These are phyloP conservation scores for Silurus lanzhouensis DNA, from an alignment of 2,797 vertebrate genomes.

Conservation along the genomic window DNA sequence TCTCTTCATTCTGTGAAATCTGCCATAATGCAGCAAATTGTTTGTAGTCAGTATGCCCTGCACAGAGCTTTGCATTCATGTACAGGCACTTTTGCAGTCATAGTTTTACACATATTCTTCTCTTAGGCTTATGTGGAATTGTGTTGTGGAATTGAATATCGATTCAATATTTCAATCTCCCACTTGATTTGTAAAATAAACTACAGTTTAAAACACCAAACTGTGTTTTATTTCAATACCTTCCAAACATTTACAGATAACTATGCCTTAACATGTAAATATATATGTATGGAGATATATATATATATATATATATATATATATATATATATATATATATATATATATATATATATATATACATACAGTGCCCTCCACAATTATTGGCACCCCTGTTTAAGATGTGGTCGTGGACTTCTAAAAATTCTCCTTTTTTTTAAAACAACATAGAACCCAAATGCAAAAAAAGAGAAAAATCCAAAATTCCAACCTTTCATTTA, in stretches of 20 bases:
- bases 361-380: too few relatives aligned
- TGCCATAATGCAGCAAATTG: constrained; percentile 44
- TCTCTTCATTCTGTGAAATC: constrained; percentile 48
- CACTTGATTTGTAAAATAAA: not conserved
- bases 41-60: constrained; percentile 30
- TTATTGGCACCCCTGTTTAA: too few relatives aligned
- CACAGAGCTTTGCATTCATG: constrained; percentile 22
- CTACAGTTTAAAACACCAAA: not conserved
- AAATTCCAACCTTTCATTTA: too few relatives aligned
- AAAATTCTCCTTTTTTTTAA: too few relatives aligned
- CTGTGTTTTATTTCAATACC: constrained; percentile 25
- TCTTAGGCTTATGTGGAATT: not conserved
- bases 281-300: not conserved
- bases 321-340: too few relatives aligned
- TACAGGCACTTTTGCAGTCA: not conserved
- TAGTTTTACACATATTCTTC: constrained; percentile 1
- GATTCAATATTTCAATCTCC: not conserved
- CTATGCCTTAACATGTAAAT: constrained; percentile 14
- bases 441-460: too few relatives aligned
- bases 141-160: not conserved
- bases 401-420: too few relatives aligned
- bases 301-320: too few relatives aligned
- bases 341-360: too few relatives aligned
- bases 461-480: too few relatives aligned
- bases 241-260: constrained; percentile 24